Evolutionary conservation across 2,797 vertebrate species (phyloP).

Genomic region (Neosilurus mollespiculum): DNA sequence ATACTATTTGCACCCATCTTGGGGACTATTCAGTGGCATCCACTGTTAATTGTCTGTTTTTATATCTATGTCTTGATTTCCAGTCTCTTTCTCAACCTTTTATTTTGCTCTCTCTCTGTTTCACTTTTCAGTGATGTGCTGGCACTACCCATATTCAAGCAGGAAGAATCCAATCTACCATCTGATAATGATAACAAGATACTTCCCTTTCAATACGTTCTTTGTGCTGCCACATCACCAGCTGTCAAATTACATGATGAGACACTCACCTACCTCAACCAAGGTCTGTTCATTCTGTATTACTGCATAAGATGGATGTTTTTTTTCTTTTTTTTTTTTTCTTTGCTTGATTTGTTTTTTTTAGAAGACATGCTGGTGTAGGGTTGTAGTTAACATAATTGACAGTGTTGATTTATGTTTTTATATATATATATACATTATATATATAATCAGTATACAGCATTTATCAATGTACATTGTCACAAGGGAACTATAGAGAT

Average conservation of each 20-base stretch:
- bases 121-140: conserved; percentile 96
- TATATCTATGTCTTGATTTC: neutral
- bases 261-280: conserved; percentile 98
- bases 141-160: conserved; percentile 97
- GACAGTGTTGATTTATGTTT: too few relatives aligned
- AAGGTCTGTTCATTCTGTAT: conserved; percentile 76
- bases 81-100: neutral
- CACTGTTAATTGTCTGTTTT: too few relatives aligned
- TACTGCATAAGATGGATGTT: neutral
- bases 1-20: too few relatives aligned
- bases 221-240: conserved; percentile 95
- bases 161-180: conserved; percentile 94
- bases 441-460: too few relatives aligned
- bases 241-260: conserved; percentile 97
- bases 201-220: conserved; percentile 95
- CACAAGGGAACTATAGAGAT: too few relatives aligned
- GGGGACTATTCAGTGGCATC: too few relatives aligned
- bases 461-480: too few relatives aligned
- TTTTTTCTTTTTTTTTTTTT: too few relatives aligned
- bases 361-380: neutral
- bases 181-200: conserved; percentile 89
- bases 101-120: neutral
- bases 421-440: too few relatives aligned
- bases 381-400: neutral
- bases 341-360: too few relatives aligned